Conservation (phyloP, 2,888 invertebrate species). For the Malthinus seriepunctatus region DNA sequence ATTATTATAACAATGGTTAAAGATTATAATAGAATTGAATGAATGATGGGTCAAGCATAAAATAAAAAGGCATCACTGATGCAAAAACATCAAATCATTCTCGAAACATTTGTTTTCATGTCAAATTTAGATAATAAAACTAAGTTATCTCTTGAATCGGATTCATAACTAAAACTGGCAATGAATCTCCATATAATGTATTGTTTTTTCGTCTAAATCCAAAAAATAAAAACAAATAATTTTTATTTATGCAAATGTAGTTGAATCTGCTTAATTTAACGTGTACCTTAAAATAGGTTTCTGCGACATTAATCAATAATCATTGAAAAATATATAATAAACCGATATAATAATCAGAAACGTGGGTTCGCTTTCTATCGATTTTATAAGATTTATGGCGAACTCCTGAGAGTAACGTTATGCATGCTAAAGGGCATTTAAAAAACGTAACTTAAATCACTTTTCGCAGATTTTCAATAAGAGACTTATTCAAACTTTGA, state of each 20-base stretch:
- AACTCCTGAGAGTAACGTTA: slow-evolving; percentile 28
- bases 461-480: background rate
- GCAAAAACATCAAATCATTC: slow-evolving; percentile 50
- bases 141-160: slow-evolving; percentile 33
- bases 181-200: slow-evolving; percentile 13
- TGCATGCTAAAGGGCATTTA: slow-evolving; percentile 32
- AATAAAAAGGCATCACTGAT: slow-evolving; percentile 33
- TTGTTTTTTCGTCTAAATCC: slow-evolving; percentile 7
- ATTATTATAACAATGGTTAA: slow-evolving; percentile 36
- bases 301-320: slow-evolving; percentile 39
- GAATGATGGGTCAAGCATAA: slow-evolving; percentile 35
- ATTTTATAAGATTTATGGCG: slow-evolving; percentile 29
- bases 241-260: background rate
- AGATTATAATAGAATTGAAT: slow-evolving; percentile 38
- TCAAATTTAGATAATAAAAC: slow-evolving; percentile 40
- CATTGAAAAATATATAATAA: slow-evolving; percentile 42
- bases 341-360: slow-evolving; percentile 42
- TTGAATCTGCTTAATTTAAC: background rate
- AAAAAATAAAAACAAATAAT: background rate
- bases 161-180: slow-evolving; percentile 26
- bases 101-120: slow-evolving; percentile 50
- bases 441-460: slow-evolving; percentile 8
- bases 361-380: slow-evolving; percentile 38
- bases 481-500: no score
- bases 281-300: background rate